Evolutionary conservation across 2,888 invertebrate species (phyloP).

Genomic region (Smittia aterrima): DNA sequence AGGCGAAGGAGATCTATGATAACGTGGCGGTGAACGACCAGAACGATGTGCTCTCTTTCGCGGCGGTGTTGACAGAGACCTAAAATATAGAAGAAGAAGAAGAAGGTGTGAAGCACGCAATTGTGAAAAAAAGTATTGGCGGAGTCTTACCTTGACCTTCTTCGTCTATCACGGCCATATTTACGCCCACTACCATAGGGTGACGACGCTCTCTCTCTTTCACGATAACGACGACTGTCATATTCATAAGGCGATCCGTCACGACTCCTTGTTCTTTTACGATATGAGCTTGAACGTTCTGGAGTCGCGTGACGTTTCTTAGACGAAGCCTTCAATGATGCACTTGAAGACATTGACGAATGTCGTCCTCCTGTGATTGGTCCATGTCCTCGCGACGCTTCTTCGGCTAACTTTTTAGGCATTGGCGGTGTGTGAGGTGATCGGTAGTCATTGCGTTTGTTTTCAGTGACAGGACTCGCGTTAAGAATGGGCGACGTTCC

Average conservation of each 20-base stretch:
- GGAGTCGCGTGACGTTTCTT: conserved; percentile 9
- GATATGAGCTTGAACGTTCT: conserved; percentile 33
- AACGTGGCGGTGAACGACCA: conserved; percentile 30
- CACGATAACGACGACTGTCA: neutral
- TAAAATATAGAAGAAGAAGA: conserved; percentile 1
- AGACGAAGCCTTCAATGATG: conserved; percentile 30
- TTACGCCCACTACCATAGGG: conserved; percentile 22
- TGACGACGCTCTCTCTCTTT: conserved; percentile 1
- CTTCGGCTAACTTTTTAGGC: conserved; percentile 40
- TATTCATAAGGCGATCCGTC: conserved; percentile 35
- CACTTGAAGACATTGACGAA: conserved; percentile 34
- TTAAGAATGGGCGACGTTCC: conserved; percentile 26
- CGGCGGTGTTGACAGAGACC: conserved; percentile 31
- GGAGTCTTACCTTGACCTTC: conserved; percentile 40
- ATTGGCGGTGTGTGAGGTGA: conserved; percentile 54
- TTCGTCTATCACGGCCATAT: conserved; percentile 13
- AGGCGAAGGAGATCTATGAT: conserved; percentile 45
- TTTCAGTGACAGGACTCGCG: conserved; percentile 12
- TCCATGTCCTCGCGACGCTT: neutral
- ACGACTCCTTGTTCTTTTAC: conserved; percentile 23
- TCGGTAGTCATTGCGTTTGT: conserved; percentile 37
- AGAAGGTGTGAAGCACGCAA: neutral
- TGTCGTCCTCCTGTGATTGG: conserved; percentile 7
- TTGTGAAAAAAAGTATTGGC: too few species aligned
- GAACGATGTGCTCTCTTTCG: conserved; percentile 11